A percentile compares a stretch with the other conserved stretches of the same genome.
phyloP scores from a whole-genome alignment of 2,888 invertebrate genomes.

The Hypercompe scribonia region DNA sequence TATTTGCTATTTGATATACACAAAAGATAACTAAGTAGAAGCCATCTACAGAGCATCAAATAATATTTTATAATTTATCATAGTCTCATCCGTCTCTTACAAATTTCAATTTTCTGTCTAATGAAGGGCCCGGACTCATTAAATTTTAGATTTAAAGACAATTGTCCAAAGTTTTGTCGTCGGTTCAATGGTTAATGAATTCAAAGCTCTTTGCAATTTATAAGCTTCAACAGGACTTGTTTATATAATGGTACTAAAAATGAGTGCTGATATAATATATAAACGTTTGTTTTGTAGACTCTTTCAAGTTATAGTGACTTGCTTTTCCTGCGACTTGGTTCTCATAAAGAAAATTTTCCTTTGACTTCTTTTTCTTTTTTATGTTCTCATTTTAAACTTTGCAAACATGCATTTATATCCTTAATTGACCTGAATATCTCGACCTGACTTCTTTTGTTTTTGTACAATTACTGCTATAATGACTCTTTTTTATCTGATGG shows the following conservation, averaged over 20 bases:
- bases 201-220: conserved; percentile 11
- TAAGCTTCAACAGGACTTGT: conserved; percentile 2
- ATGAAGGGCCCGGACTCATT: conserved; percentile 24
- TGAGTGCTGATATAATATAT: neutral
- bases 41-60: neutral
- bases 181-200: conserved; percentile 16
- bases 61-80: conserved; percentile 5
- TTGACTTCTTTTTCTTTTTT: no score
- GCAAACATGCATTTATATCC: no score
- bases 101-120: conserved; percentile 29
- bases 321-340: no score
- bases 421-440: no score
- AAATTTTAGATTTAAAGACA: conserved; percentile 28
- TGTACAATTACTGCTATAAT: no score
- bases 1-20: no score
- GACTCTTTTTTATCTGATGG: no score
- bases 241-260: neutral
- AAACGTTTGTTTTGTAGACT: neutral
- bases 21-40: neutral
- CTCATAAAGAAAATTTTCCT: no score
- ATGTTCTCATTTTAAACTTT: no score
- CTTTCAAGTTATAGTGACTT: neutral
- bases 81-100: conserved; percentile 11
- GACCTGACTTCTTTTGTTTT: no score
- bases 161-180: conserved; percentile 22